Evolutionary conservation across 2,888 invertebrate species (phyloP), one percentile per base, ranked within the genome.

Genomic region (Chrysolina oricalcia): DNA sequence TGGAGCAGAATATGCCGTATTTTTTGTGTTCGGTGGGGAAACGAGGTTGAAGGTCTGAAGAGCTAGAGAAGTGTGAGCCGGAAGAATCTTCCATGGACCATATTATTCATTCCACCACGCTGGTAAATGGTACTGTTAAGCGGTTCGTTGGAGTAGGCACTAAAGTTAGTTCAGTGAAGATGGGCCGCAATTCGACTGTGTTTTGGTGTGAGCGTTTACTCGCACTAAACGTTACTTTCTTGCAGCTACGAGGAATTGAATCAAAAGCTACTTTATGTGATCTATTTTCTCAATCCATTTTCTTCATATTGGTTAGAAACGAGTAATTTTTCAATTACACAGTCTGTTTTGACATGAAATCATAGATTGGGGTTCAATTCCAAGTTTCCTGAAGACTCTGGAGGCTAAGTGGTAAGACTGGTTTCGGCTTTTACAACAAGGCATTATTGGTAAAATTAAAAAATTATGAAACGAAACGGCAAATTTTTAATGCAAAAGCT

Each of bases 41-140:
- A 41, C 70, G 72, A 70, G 65, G 68, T 72, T 70, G 73, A 67
- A 50, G 70, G 70, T 68, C 73, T 78, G 82, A 83, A 83, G 83
- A 83, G 81, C 81, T 81, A 81, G 78, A 81, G 82, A 82, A 82
- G 83, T 84, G 83, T 83, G 82, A 84, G 81, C 78, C 84, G 83
- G 84, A 84, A 83, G 84, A 84, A 83, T 83, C 83, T 83, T 82
- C 82, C 82, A 77, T 85, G 83, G 84, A 84, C 83, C 86, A 84
- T 85, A 84, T 85, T 83, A 84, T 82, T 83, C 81, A 80, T 82
- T 81, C 82, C 79, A 79, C 81, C 83, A 82, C 77, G 74, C 56
- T 59, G 53, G 53, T 67, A 70, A 63, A 65, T 70, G 75, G 66
- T 67, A 68, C 66, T 70, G 66, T 35, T 59, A 68, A 70, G 67